These are phyloP conservation scores for Drosophila parabipectinata DNA, from an alignment of 1,140 invertebrate species.

Conservation along the genomic window DNA sequence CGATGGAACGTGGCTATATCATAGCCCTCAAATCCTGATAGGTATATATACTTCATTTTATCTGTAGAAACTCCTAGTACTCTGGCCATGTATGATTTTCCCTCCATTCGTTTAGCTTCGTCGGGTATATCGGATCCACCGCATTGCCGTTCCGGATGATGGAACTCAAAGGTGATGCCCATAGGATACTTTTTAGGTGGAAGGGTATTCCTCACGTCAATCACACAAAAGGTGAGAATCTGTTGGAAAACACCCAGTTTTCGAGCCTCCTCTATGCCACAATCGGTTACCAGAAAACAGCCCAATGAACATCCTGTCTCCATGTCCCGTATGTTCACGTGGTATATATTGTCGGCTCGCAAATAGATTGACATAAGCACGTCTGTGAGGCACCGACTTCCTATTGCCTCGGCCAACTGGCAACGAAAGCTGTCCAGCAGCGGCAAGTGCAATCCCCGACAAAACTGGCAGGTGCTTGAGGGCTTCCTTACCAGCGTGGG, in stretches of 20 bases:
- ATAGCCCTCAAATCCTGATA: background rate
- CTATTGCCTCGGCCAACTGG: slow-evolving; percentile 33
- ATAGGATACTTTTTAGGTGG: slow-evolving; percentile 24
- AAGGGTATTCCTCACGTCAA: slow-evolving; percentile 59
- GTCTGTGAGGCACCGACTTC: slow-evolving; percentile 16
- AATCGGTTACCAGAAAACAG: slow-evolving; percentile 62
- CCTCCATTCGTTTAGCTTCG: background rate
- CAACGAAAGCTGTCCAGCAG: slow-evolving; percentile 22
- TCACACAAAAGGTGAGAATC: slow-evolving; percentile 69
- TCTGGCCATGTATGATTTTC: background rate
- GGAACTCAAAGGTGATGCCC: slow-evolving; percentile 58
- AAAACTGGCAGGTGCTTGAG: slow-evolving; percentile 54
- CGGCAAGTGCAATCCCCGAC: slow-evolving; percentile 18
- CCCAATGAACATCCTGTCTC: slow-evolving; percentile 32
- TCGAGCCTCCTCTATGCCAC: slow-evolving; percentile 52
- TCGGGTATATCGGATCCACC: slow-evolving; percentile 24
- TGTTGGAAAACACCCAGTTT: slow-evolving; percentile 47
- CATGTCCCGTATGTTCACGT: slow-evolving; percentile 56
- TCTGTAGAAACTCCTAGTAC: background rate
- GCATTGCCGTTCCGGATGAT: slow-evolving; percentile 8
- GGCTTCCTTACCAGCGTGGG: background rate
- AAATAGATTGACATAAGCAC: slow-evolving; percentile 54
- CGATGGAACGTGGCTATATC: background rate
- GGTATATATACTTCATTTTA: background rate
- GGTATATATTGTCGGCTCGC: slow-evolving; percentile 67